A percentile compares a stretch with the other conserved stretches of the same genome.
Conservation (phyloP, 2,797 vertebrate species). For the Halcyon chelicuti region DNA sequence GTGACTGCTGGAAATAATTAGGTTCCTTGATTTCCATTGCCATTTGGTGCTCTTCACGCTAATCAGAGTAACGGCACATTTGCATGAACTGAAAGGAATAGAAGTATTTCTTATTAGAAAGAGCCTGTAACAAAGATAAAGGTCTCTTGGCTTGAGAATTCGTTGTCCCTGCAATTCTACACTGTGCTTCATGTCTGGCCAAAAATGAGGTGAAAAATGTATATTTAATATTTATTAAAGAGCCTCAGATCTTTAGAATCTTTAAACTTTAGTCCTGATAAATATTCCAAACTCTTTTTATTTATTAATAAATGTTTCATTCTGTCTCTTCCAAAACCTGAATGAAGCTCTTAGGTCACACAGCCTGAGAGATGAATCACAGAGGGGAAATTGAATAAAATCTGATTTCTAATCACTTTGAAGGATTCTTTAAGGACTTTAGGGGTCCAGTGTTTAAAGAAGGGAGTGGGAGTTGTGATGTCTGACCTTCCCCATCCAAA, state of each 20-base stretch:
- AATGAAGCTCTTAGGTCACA: constrained; percentile 18
- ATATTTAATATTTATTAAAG: constrained; percentile 78
- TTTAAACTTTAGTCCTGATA: constrained; percentile 75
- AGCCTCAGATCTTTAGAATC: constrained; percentile 68
- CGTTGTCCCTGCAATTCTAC: constrained; percentile 28
- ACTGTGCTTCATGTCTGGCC: neutral
- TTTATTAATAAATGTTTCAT: constrained; percentile 77
- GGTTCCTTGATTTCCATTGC: constrained; percentile 66
- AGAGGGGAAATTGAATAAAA: constrained; percentile 51
- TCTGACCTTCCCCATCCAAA: constrained; percentile 56
- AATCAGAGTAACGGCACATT: constrained; percentile 65
- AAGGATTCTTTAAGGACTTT: constrained; percentile 41
- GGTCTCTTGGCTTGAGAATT: constrained; percentile 45
- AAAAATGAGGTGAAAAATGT: constrained; percentile 42
- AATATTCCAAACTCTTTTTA: constrained; percentile 75
- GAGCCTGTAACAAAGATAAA: constrained; percentile 39
- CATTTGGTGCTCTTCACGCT: constrained; percentile 59
- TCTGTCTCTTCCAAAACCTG: constrained; percentile 47
- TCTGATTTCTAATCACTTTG: constrained; percentile 58
- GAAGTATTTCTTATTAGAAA: constrained; percentile 38
- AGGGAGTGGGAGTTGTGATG: constrained; percentile 32
- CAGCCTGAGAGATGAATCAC: constrained; percentile 48
- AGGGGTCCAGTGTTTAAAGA: constrained; percentile 54
- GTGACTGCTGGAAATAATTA: constrained; percentile 68
- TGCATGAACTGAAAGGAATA: constrained; percentile 62